phyloP scores from a whole-genome alignment of 2,888 invertebrate genomes.

The Lasioglossum calceatum region DNA sequence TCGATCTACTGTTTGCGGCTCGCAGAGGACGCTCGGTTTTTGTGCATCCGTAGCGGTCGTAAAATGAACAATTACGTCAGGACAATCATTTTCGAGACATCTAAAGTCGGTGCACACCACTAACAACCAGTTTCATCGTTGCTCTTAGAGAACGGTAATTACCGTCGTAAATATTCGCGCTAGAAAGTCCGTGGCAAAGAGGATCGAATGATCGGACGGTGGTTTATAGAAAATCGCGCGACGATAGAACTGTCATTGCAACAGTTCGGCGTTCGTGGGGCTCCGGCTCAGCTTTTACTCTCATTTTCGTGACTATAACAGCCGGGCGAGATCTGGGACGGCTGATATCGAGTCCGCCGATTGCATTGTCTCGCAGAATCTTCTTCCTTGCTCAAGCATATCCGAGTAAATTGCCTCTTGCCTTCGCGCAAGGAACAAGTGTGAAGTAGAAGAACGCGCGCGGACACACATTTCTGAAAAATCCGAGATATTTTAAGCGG shows the following conservation, averaged over 20 bases:
- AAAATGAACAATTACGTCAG: background rate
- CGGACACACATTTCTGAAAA: background rate
- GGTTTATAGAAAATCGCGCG: constrained; percentile 40
- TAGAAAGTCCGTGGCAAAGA: constrained; percentile 27
- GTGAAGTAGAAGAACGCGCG: background rate
- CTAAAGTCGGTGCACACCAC: background rate
- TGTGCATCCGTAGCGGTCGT: background rate
- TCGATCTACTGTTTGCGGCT: background rate
- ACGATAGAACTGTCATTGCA: constrained; percentile 54
- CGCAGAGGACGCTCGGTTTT: background rate
- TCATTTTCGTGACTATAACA: constrained; percentile 59
- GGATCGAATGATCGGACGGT: constrained; percentile 23
- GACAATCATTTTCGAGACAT: background rate
- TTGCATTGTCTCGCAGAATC: constrained; percentile 56
- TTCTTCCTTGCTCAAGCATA: constrained; percentile 47
- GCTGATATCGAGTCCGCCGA: constrained; percentile 53
- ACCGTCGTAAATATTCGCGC: constrained; percentile 16
- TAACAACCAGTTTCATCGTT: constrained; percentile 17
- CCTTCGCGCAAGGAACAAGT: background rate
- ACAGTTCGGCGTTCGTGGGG: constrained; percentile 39
- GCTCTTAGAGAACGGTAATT: background rate
- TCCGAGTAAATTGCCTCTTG: constrained; percentile 12
- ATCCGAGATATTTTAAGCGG: background rate
- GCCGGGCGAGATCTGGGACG: constrained; percentile 61
- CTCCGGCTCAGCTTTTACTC: constrained; percentile 56